Evolutionary conservation across 2,113 vertebrate species (phyloP).

Genomic region (Varanus komodoensis): DNA sequence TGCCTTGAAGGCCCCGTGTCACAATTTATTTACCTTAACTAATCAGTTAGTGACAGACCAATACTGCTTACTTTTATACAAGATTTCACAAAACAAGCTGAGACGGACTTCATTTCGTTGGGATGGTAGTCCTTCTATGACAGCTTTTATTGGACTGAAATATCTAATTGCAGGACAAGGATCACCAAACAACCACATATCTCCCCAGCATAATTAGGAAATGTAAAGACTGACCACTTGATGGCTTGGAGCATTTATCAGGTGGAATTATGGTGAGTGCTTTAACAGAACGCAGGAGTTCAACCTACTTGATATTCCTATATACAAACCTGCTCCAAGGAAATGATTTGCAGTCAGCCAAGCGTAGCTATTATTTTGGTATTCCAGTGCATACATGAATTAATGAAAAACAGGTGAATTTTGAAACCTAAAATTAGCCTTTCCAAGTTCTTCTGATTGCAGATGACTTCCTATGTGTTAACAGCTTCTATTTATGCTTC

Average conservation of each 20-base stretch:
- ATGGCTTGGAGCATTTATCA: not conserved
- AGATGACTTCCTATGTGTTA: constrained; percentile 3
- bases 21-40: constrained; percentile 7
- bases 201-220: not conserved
- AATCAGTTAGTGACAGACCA: not conserved
- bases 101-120: not conserved
- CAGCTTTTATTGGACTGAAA: not conserved
- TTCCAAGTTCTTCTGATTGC: constrained; percentile 18
- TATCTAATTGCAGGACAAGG: not conserved
- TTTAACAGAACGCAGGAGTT: not conserved
- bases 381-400: not conserved
- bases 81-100: not conserved
- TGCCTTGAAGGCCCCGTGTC: constrained; percentile 17
- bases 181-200: not conserved
- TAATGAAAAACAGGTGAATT: constrained; percentile 17
- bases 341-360: not conserved
- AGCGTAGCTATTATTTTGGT: not conserved
- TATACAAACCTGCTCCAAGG: not conserved
- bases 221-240: not conserved
- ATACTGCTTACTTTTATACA: not conserved
- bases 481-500: not conserved
- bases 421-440: constrained; percentile 13
- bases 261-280: not conserved
- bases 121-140: not conserved
- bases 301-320: not conserved